Percentiles rank a stretch among this genome's conserved stretches.
phyloP scores from a whole-genome alignment of 2,113 vertebrate species.

The Mustela lutreola region DNA sequence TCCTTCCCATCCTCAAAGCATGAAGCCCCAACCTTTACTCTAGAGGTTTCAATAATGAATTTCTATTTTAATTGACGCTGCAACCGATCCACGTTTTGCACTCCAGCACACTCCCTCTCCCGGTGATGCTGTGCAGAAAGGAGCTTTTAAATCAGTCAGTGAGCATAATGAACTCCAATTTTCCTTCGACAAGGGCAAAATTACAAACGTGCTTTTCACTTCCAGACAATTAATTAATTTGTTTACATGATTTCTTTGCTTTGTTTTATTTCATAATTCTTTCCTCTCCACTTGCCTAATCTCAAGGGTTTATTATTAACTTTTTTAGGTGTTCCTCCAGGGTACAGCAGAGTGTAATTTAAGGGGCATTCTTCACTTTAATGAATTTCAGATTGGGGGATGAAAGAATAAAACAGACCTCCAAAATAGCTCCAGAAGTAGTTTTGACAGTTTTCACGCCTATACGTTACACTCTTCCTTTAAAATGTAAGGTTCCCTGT shows the following conservation, averaged over 20 bases:
- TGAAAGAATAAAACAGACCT: slow-evolving; percentile 43
- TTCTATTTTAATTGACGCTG: slow-evolving; percentile 86
- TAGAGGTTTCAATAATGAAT: slow-evolving; percentile 87
- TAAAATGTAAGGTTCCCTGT: not conserved
- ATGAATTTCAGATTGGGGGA: slow-evolving; percentile 41
- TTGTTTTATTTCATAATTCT: slow-evolving; percentile 85
- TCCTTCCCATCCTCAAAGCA: not conserved
- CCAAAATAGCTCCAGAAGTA: not conserved
- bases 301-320: slow-evolving; percentile 79
- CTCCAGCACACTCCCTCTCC: slow-evolving; percentile 69
- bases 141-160: slow-evolving; percentile 87
- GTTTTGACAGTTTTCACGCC: not conserved
- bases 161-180: slow-evolving; percentile 88
- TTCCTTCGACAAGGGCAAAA: slow-evolving; percentile 87
- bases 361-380: slow-evolving; percentile 52
- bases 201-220: slow-evolving; percentile 87
- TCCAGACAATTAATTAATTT: slow-evolving; percentile 92
- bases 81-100: slow-evolving; percentile 61
- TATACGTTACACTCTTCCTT: not conserved
- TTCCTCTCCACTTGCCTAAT: slow-evolving; percentile 69
- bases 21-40: slow-evolving; percentile 78
- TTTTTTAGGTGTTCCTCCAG: slow-evolving; percentile 75
- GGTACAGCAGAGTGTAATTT: slow-evolving; percentile 46
- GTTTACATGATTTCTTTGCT: slow-evolving; percentile 87
- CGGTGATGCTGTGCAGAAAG: slow-evolving; percentile 73